Base-by-base conservation (phyloP, 2,888 invertebrate genomes). In the Lasioglossum malachurum region DNA sequence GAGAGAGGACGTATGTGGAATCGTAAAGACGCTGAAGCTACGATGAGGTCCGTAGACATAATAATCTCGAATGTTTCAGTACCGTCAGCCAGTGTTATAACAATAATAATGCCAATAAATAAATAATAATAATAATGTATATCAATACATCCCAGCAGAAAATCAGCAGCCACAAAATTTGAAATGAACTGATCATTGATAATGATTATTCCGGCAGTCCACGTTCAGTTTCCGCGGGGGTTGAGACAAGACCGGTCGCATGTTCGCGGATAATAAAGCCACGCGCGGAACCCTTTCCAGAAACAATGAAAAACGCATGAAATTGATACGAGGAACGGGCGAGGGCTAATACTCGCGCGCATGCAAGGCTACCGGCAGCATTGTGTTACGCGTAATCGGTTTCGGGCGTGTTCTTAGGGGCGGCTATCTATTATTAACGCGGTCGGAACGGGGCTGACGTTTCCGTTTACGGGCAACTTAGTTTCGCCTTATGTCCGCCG, bases 381-480 rank as follows among this genome's bases (percentile, higher is more conserved):
- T 64, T 64, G 64, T 64, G 64, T 64, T 64, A 64, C 64, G 64
- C 64, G 64, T 64, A 64, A 64, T 64, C 64, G 64, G 64, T 64
- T 64, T 64, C 35, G 35, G 35, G 60, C 69, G 49, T 35, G 60
- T 80, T 80, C 80, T 72, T 41, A n/a, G 53, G 38, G 67, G 75
- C 57, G 14, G 74, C 41, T 53, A 57, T 78, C 71, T 72, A 82
- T 87, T 81, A 80, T 88, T 86, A 82, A 80, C 64, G 78, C 12
- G 69, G 67, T 72, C 53, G 5, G 72, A 75, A 80, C 72, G 35
- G 77, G 64, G 71, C 69, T 82, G 83, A 64, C 78, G 86, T 88
- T 86, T 77, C 57, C 81, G 69, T 79, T 80, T 80, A 90, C 83
- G 69, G 82, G 46, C 81, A 72, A 78, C 84, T 84, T 84, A 80